Evolutionary conservation across 2,888 invertebrate species (phyloP).

Genomic region (Ellobium chinense): DNA sequence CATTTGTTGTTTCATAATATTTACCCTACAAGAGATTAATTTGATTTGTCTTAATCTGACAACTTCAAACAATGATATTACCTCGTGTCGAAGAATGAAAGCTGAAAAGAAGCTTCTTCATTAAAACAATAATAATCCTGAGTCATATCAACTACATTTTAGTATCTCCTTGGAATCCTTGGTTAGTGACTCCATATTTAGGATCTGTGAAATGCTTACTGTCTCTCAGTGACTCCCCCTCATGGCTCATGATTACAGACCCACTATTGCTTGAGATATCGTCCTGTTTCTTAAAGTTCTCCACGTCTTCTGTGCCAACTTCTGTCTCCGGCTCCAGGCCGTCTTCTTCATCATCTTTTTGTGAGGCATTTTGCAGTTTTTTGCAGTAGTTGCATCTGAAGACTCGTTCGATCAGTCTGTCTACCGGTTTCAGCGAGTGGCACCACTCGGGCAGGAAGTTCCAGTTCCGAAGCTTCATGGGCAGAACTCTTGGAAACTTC

Average conservation of each 20-base stretch:
- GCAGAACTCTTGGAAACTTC: constrained; percentile 63
- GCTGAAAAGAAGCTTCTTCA: too few relatives aligned
- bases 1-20: too few relatives aligned
- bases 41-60: too few relatives aligned
- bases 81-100: too few relatives aligned
- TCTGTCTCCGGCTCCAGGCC: background rate
- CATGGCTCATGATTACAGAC: too few relatives aligned
- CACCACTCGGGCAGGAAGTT: constrained; percentile 71
- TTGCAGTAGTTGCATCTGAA: constrained; percentile 31
- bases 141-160: too few relatives aligned
- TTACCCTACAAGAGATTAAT: too few relatives aligned
- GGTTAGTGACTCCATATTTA: background rate
- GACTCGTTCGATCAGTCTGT: constrained; percentile 63
- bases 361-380: background rate
- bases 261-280: too few relatives aligned
- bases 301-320: background rate
- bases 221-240: background rate
- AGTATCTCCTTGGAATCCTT: background rate
- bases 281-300: background rate
- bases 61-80: too few relatives aligned
- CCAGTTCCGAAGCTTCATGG: constrained; percentile 69
- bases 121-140: too few relatives aligned
- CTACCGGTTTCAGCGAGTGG: constrained; percentile 66
- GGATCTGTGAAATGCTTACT: background rate
- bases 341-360: background rate